Evolutionary conservation across 2,888 invertebrate species (phyloP).

Genomic region (Nemapogon koenigi): DNA sequence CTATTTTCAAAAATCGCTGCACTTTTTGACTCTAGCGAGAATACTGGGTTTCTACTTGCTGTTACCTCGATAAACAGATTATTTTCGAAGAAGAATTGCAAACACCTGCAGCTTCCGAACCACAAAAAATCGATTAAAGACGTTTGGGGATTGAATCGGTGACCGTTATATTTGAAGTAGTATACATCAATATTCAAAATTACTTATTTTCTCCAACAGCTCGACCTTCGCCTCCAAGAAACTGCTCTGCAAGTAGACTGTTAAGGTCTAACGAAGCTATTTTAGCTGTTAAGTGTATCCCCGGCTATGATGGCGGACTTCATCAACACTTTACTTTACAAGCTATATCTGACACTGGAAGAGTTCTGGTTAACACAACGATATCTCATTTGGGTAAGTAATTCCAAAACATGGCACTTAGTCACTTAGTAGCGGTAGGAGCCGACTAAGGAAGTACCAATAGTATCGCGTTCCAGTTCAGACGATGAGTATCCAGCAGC

Average conservation of each 20-base stretch:
- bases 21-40: too few relatives aligned
- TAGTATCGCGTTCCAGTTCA: too few relatives aligned
- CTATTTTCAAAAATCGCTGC: too few relatives aligned
- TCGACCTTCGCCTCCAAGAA: conserved; percentile 44
- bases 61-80: too few relatives aligned
- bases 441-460: not conserved
- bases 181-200: too few relatives aligned
- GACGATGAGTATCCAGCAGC: too few relatives aligned
- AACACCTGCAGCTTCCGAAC: too few relatives aligned
- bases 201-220: too few relatives aligned
- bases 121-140: too few relatives aligned
- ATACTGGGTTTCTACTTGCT: too few relatives aligned
- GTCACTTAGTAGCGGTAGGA: not conserved
- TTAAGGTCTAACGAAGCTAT: conserved; percentile 27
- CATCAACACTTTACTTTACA: conserved; percentile 46
- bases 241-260: conserved; percentile 39
- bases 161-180: conserved; percentile 7
- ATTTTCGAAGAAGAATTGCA: too few relatives aligned
- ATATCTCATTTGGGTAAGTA: conserved; percentile 29
- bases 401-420: not conserved
- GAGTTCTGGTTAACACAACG: conserved; percentile 34
- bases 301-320: conserved; percentile 48
- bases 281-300: conserved; percentile 38
- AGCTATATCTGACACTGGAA: conserved; percentile 32
- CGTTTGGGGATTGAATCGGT: too few relatives aligned